Percentiles rank a stretch among this genome's conserved stretches.
phyloP scores from a whole-genome alignment of 2,888 invertebrate genomes.

The Drosophila merina region DNA sequence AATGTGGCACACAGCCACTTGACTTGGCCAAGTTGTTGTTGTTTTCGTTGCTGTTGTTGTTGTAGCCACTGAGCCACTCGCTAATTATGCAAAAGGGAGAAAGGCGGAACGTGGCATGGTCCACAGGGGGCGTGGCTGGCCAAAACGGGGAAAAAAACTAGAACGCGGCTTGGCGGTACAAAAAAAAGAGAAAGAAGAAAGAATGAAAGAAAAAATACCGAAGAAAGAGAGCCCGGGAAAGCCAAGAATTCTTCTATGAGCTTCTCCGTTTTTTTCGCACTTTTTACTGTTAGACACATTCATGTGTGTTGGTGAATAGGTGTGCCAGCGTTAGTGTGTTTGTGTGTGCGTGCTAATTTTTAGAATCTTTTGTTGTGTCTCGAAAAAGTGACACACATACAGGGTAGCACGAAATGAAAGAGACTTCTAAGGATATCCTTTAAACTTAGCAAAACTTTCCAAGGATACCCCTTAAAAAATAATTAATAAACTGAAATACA shows the following conservation, averaged over 20 bases:
- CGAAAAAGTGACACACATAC: constrained; percentile 53
- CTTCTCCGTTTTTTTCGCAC: constrained; percentile 55
- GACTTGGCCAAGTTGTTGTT: constrained; percentile 61
- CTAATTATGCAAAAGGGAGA: constrained; percentile 66
- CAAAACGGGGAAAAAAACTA: constrained; percentile 39
- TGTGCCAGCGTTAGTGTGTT: constrained; percentile 27
- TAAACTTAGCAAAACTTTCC: not conserved
- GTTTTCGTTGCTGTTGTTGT: constrained; percentile 49
- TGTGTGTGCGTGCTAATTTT: constrained; percentile 69
- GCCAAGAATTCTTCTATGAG: constrained; percentile 26
- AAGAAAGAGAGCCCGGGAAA: constrained; percentile 13
- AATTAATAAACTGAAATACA: not conserved
- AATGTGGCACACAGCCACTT: constrained; percentile 76
- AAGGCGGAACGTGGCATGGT: not conserved
- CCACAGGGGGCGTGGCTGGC: constrained; percentile 11
- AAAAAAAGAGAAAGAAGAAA: not conserved
- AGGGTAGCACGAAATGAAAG: constrained; percentile 12
- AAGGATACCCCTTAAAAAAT: constrained; percentile 3
- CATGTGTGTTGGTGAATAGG: constrained; percentile 8
- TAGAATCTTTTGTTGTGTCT: constrained; percentile 62
- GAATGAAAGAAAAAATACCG: not conserved
- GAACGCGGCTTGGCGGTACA: constrained; percentile 57
- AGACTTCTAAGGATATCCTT: not conserved
- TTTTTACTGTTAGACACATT: constrained; percentile 47
- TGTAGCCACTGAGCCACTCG: constrained; percentile 59